Conservation (phyloP, 2,888 invertebrate genomes). For the Lucinisca nassula region DNA sequence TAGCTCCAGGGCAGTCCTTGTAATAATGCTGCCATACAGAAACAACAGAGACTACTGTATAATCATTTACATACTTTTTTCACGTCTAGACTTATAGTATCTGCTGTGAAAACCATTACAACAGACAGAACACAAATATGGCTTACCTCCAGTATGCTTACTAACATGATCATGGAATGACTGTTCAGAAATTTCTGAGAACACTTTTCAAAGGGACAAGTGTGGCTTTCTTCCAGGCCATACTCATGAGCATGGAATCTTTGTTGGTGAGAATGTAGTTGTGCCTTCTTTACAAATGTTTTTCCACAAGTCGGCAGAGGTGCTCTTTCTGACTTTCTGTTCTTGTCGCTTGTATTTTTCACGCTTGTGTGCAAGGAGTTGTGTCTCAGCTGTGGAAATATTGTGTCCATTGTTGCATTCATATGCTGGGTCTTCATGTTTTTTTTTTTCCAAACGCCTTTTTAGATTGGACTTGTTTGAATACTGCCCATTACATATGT, state of each 20-base stretch:
- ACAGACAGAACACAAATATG: neutral
- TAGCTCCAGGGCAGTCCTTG: too few species aligned
- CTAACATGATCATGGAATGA: neutral
- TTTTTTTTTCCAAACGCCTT: neutral
- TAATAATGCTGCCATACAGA: too few species aligned
- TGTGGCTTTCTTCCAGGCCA: neutral
- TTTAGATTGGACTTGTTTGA: neutral
- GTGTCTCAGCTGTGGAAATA: neutral
- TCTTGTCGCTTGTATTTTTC: neutral
- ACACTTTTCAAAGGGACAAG: neutral
- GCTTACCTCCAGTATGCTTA: neutral
- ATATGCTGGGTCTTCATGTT: neutral
- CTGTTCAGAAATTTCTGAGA: neutral
- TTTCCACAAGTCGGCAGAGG: neutral
- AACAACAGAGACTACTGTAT: too few species aligned
- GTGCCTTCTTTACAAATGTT: neutral
- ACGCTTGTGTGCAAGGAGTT: neutral
- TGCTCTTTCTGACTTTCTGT: neutral
- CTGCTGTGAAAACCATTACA: neutral
- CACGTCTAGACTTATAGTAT: neutral
- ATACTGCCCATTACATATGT: neutral
- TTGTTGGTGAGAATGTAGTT: neutral
- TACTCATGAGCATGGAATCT: neutral
- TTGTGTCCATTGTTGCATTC: neutral
- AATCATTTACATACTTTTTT: too few species aligned